Evolutionary conservation across 2,113 vertebrate genomes (phyloP).

Genomic region (Microtus pennsylvanicus): DNA sequence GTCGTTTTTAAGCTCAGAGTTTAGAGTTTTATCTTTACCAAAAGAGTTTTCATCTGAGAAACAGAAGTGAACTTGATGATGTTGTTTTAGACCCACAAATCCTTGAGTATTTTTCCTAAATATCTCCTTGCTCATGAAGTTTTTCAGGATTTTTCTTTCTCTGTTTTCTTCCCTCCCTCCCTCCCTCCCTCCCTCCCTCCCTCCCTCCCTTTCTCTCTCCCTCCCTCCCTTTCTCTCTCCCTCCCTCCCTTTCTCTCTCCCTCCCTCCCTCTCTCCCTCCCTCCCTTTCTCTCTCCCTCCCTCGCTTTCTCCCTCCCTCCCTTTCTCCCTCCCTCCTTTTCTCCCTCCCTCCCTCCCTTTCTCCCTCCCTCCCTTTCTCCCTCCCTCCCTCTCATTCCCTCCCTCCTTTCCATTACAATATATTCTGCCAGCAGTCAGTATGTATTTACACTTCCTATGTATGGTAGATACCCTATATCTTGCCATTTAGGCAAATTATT

Average conservation of each 20-base stretch:
- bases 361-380: fast-evolving
- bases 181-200: neutral
- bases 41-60: conserved; percentile 51
- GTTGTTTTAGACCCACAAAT: neutral
- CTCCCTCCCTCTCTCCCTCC: neutral
- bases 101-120: neutral
- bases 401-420: neutral
- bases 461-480: neutral
- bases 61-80: conserved; percentile 10
- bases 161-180: neutral
- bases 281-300: neutral
- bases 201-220: fast-evolving
- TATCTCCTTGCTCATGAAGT: neutral
- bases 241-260: fast-evolving
- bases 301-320: neutral
- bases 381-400: fast-evolving
- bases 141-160: conserved; percentile 41
- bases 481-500: neutral
- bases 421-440: neutral
- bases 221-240: too few species aligned
- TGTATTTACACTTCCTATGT: neutral
- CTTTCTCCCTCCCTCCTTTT: fast-evolving
- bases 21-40: conserved; percentile 11
- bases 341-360: fast-evolving
- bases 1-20: conserved; percentile 44